Evolutionary conservation across 2,113 vertebrate genomes (phyloP), one percentile per base, ranked within the genome.

Genomic region (Notiomystis cincta): DNA sequence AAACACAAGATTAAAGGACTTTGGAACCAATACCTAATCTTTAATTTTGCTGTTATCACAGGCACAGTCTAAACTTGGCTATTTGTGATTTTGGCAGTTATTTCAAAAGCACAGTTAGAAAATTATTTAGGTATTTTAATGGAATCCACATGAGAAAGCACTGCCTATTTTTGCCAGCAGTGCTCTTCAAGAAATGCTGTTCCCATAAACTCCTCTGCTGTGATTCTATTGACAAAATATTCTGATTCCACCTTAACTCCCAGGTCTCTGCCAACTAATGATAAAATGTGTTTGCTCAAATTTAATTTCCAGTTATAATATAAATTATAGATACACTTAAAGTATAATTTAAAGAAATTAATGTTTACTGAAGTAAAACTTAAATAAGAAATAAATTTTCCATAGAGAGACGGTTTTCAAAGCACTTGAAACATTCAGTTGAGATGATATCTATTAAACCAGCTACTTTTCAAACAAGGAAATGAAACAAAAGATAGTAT

Each of bases 11-110:
- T 60, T 61, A 95, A 94, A 81, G 7, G 24, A 71, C 24, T 80
- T 92, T 81, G 82, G 82, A 95, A 89, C 18, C 54, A 88, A 91
- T 65, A 87, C 6, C 3, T 19, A 73, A 73, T 69, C 53, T 90
- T 69, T 78, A 47, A 81, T 83, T 95, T 77, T 76, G 42, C 45
- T 66, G 33, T 79, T 94, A 89, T 89, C 53, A 51, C 16, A 87
- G 33, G 19, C 35, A 87, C 18, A 69, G 30, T 83, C 56, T 93
- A 97, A 95, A 92, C 75, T 87, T 96, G 82, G 82, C 24, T 87
- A 48, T 86, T 83, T 75, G n/a, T 90, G 75, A 95, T 90, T 95
- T 86, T 89, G 71, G 72, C 82, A 89, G 21, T 87, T 94, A 87
- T 48, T 77, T 88, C 44, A 91, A 82, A 97, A 79, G 53, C 87